phyloP scores from a whole-genome alignment of 2,888 invertebrate genomes.

The Anodontia alba region DNA sequence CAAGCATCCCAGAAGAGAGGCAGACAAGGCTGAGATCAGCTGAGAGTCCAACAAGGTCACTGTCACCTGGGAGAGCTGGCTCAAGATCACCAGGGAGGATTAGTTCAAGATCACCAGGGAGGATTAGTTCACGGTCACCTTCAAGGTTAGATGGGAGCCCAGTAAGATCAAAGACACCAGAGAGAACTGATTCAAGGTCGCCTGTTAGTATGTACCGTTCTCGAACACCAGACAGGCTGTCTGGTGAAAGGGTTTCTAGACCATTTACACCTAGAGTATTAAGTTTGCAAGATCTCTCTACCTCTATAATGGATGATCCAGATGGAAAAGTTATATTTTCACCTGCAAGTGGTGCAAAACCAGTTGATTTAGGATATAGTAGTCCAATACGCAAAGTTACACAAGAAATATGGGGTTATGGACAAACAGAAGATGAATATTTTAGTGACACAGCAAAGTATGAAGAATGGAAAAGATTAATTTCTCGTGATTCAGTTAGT shows the following conservation, averaged over 20 bases:
- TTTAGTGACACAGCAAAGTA: conserved; percentile 71
- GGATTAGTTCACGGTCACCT: conserved; percentile 64
- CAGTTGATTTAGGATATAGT: conserved; percentile 72
- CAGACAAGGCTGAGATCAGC: not conserved
- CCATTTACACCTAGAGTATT: conserved; percentile 57
- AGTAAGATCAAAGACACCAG: conserved; percentile 56
- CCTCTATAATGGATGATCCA: conserved; percentile 61
- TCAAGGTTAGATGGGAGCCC: conserved; percentile 49
- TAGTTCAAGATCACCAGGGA: conserved; percentile 39
- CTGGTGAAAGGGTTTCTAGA: conserved; percentile 49
- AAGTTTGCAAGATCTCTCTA: conserved; percentile 69
- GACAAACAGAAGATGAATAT: conserved; percentile 63
- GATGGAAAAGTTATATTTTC: conserved; percentile 68
- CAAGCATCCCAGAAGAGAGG: conserved; percentile 34
- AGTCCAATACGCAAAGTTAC: conserved; percentile 76
- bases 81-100: conserved; percentile 59
- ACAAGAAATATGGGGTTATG: conserved; percentile 76
- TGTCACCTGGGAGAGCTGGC: conserved; percentile 40
- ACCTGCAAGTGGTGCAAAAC: conserved; percentile 63
- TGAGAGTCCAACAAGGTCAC: conserved; percentile 11
- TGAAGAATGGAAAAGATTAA: conserved; percentile 72
- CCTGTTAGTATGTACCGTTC: conserved; percentile 55
- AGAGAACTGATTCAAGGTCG: conserved; percentile 59
- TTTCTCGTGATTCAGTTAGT: conserved; percentile 62
- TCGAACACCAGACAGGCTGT: conserved; percentile 60